Evolutionary conservation across 2,888 invertebrate genomes (phyloP), one percentile per base, ranked within the genome.

Genomic region (Baronia brevicornis): DNA sequence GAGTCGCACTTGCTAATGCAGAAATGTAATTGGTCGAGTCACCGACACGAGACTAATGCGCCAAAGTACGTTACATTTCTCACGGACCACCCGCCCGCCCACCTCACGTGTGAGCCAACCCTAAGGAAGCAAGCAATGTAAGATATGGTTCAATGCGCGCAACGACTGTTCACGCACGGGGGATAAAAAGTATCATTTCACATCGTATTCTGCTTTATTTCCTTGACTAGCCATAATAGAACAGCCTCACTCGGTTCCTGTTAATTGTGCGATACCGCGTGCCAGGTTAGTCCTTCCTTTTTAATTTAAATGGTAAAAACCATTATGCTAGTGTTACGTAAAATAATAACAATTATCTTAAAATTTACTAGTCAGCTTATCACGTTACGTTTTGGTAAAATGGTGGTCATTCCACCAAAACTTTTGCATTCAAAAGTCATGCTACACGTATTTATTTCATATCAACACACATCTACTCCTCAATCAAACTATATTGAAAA

Each of bases 121-220:
- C 62, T 51, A 53, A 60, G 60, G 61, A 70, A 74, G 64, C 68
- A 60, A 69, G 34, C 8, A 54, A 52, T 59, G 66, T 64, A 74
- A 54, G 75, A 63, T 71, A 77, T 72, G 84, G 70, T 80, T 74
- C 69, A 71, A 67, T 62, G 79, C 61, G 50, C 62, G 48, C 67
- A 78, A 80, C 74, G 73, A 60, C 58, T 56, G 51, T 48, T 41
- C 47, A 38, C 41, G 38, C 29, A 26, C 28, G 31, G 26, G 5
- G 49, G 50, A 60, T 56, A 68, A 70, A 65, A 68, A 66, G 44
- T 50, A 20, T 36, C 43, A 43, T 41, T 64, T 56, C 63, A 52
- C 57, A 60, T 46, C 48, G 44, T 48, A 48, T 48, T 42, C 44
- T 21, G 25, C 9, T 7, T 9, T 24, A 18, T 26, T 22, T 13